Conservation (phyloP, 2,797 vertebrate genomes). For the Hybognathus amarus region DNA sequence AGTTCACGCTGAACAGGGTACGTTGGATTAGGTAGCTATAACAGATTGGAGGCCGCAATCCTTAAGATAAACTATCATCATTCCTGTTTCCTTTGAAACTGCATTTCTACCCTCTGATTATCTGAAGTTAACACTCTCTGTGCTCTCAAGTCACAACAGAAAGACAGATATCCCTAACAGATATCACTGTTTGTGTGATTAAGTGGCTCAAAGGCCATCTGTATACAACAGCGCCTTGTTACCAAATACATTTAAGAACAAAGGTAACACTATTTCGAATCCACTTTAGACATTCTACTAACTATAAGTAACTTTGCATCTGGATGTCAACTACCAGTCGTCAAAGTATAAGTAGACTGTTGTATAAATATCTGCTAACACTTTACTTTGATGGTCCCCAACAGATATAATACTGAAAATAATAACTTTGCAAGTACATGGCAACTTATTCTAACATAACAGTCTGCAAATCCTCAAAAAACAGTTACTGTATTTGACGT, state of each 20-base stretch:
- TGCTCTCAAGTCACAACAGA: neutral
- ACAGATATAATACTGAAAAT: neutral
- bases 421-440: neutral
- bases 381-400: neutral
- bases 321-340: neutral
- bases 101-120: constrained; percentile 30
- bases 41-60: neutral
- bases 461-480: neutral
- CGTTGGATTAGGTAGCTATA: constrained; percentile 2
- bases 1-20: neutral
- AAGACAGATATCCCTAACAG: neutral
- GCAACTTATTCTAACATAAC: neutral
- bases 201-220: constrained; percentile 24
- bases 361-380: neutral
- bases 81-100: constrained; percentile 17
- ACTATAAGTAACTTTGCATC: neutral
- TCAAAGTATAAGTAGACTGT: neutral
- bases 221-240: constrained; percentile 7
- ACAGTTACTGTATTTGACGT: neutral
- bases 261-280: neutral
- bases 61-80: constrained; percentile 39
- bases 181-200: constrained; percentile 8
- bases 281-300: neutral
- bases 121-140: neutral
- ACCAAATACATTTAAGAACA: constrained; percentile 12